Percentiles rank a stretch among this genome's conserved stretches.
phyloP scores from a whole-genome alignment of 1,140 invertebrate genomes.

The Dendrolimus kikuchii region DNA sequence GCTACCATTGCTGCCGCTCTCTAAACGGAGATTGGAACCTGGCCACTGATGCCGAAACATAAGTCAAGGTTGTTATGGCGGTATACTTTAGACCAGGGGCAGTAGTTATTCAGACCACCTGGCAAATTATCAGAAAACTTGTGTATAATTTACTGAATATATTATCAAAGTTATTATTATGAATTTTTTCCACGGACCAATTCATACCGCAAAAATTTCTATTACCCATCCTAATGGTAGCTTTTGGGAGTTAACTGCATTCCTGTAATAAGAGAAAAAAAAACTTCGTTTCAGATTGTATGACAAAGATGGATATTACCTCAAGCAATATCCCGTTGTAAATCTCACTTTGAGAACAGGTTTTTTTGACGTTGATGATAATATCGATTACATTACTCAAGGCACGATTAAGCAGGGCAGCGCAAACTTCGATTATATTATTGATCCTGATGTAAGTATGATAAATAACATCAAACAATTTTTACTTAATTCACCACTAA shows the following conservation, averaged over 20 bases:
- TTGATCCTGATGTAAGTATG: constrained; percentile 25
- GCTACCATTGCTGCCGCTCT: too few relatives aligned
- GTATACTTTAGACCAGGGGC: too few relatives aligned
- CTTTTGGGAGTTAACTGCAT: not conserved
- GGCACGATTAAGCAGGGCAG: constrained; percentile 20
- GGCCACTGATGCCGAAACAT: too few relatives aligned
- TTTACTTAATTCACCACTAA: too few relatives aligned
- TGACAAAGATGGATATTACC: constrained; percentile 15
- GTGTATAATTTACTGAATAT: too few relatives aligned
- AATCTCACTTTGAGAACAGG: constrained; percentile 24
- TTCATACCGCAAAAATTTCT: not conserved
- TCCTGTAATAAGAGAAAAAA: not conserved
- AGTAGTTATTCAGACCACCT: too few relatives aligned
- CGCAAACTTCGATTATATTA: constrained; percentile 11
- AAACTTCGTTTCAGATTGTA: constrained; percentile 20
- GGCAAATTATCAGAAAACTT: too few relatives aligned
- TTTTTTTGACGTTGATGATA: constrained; percentile 17
- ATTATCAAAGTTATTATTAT: too few relatives aligned
- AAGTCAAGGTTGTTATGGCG: too few relatives aligned
- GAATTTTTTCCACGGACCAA: too few relatives aligned
- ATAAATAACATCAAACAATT: too few relatives aligned
- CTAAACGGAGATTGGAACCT: too few relatives aligned
- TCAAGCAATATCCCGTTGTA: constrained; percentile 15
- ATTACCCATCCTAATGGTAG: not conserved
- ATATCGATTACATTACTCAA: constrained; percentile 18